phyloP scores from a whole-genome alignment of 2,113 vertebrate species.

The Salvelinus alpinus region DNA sequence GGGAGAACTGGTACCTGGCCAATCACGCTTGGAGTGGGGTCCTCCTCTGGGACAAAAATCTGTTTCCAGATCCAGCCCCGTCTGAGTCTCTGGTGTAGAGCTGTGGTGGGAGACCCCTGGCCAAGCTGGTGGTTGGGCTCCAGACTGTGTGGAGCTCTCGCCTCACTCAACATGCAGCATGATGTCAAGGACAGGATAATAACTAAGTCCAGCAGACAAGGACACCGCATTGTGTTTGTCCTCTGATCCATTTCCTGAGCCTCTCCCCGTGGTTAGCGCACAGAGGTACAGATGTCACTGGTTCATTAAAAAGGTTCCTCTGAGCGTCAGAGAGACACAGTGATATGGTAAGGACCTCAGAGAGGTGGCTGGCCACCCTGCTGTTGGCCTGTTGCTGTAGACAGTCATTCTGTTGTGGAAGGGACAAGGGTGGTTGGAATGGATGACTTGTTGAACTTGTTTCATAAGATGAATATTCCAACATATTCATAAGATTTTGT shows the following conservation, averaged over 20 bases:
- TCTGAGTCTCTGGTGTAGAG: slow-evolving; percentile 70
- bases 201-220: slow-evolving; percentile 50
- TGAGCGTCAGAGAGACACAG: slow-evolving; percentile 37
- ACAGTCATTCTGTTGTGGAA: slow-evolving; percentile 52
- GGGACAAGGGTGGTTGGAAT: slow-evolving; percentile 4
- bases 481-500: no score
- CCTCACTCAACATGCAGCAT: slow-evolving; percentile 52
- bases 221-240: slow-evolving; percentile 67
- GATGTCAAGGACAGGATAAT: slow-evolving; percentile 66
- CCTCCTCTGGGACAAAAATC: slow-evolving; percentile 83
- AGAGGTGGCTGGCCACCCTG: slow-evolving; percentile 27
- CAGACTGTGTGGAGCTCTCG: slow-evolving; percentile 31
- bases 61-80: slow-evolving; percentile 86
- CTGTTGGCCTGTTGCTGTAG: slow-evolving; percentile 34
- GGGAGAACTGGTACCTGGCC: slow-evolving; percentile 81
- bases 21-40: slow-evolving; percentile 65
- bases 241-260: slow-evolving; percentile 35
- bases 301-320: slow-evolving; percentile 33
- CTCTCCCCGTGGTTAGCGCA: slow-evolving; percentile 38
- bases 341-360: slow-evolving; percentile 26
- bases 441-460: background rate
- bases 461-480: no score
- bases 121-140: slow-evolving; percentile 44
- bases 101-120: slow-evolving; percentile 6
- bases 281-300: slow-evolving; percentile 20